These are phyloP conservation scores for Ommatoiulus sabulosus DNA, from an alignment of 2,888 invertebrate genomes.

Conservation along the genomic window DNA sequence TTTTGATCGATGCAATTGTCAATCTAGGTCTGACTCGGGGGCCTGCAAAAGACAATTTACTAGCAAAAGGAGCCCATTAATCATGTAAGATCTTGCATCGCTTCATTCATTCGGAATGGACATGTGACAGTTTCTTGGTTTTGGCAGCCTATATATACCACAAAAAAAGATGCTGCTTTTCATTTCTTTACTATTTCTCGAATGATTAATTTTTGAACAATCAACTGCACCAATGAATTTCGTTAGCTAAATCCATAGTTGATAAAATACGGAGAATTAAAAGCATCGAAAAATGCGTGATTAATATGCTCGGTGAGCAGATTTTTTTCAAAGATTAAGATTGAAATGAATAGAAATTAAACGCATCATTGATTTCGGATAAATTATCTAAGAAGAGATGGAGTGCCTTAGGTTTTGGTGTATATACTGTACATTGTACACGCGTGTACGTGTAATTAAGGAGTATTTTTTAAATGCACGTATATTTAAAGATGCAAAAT, in stretches of 20 bases:
- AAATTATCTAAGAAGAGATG: not conserved
- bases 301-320: not conserved
- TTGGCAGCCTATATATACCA: not conserved
- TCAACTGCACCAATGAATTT: conserved; percentile 35
- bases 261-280: not conserved
- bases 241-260: not conserved
- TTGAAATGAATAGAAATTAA: conserved; percentile 6
- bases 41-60: conserved; percentile 48
- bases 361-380: not conserved
- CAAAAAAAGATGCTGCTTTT: not conserved
- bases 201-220: conserved; percentile 31
- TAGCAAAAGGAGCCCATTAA: not conserved
- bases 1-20: conserved; percentile 47
- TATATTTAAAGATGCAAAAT: too few species aligned
- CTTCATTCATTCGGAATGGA: conserved; percentile 48
- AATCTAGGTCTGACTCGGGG: conserved; percentile 25
- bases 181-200: not conserved
- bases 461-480: not conserved
- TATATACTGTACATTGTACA: not conserved
- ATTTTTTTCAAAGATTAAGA: not conserved
- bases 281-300: not conserved
- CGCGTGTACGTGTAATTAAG: not conserved
- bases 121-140: conserved; percentile 16
- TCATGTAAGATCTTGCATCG: conserved; percentile 42
- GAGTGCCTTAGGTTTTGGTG: too few species aligned